phyloP scores from a whole-genome alignment of 2,888 invertebrate genomes.

The Protula sp. region DNA sequence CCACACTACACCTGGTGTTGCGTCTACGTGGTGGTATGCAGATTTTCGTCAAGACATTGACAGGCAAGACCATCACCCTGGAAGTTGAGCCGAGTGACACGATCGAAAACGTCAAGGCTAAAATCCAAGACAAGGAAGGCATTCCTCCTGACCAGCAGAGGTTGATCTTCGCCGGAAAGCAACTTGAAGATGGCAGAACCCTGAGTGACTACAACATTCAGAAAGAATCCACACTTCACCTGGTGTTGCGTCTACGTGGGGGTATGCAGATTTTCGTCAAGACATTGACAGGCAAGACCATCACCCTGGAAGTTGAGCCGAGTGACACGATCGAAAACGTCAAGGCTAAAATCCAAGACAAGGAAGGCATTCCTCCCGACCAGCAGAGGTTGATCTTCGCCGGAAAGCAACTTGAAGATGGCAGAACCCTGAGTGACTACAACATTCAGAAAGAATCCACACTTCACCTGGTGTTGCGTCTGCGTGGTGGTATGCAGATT shows the following conservation, averaged over 20 bases:
- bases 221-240: constrained; percentile 88
- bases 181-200: constrained; percentile 85
- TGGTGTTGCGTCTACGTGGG: constrained; percentile 76
- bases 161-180: constrained; percentile 87
- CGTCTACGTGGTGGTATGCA: constrained; percentile 49
- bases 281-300: constrained; percentile 28
- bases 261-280: constrained; percentile 29
- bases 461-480: constrained; percentile 81
- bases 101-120: constrained; percentile 86
- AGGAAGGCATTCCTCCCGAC: constrained; percentile 54
- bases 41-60: constrained; percentile 28
- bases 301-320: constrained; percentile 60
- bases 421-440: constrained; percentile 83
- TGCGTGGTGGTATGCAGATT: constrained; percentile 59
- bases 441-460: constrained; percentile 95
- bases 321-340: constrained; percentile 90
- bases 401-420: constrained; percentile 89
- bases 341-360: constrained; percentile 59
- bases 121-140: constrained; percentile 51
- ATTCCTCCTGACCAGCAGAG: constrained; percentile 64
- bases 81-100: constrained; percentile 77
- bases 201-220: constrained; percentile 92
- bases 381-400: constrained; percentile 87
- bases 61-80: constrained; percentile 37
- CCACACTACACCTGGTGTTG: constrained; percentile 62